Base-by-base conservation (phyloP, 2,113 vertebrate species). In the Pipa parva region DNA sequence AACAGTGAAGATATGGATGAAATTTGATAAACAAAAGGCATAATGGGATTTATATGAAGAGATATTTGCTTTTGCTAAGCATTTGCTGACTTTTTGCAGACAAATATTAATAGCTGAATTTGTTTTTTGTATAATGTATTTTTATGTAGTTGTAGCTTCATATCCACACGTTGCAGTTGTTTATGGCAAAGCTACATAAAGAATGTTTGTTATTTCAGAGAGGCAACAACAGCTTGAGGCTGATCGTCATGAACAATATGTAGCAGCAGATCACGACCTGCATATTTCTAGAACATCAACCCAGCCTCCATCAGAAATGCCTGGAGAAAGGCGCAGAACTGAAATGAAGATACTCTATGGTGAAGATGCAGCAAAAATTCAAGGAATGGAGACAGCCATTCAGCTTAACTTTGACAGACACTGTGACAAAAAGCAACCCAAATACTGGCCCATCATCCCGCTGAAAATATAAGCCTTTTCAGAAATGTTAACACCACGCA, bases 401-500 rank as follows among this genome's bases (percentile, higher is more conserved):
- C 97, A 97, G 77, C 93, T 99, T 56, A 82, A 72, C 13, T 99
- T 99, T 25, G 90, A 98, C 74, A 88, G 90, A 24, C 92, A 91
- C 75, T 95, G 93, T 72, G 95, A 98, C 85, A 80, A 78, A 74
- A 95, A 95, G 66, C 91, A 89, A 74, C 94, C 94, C 15, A 98
- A 94, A 70, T 98, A 94, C 79, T 97, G 97, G 97, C 95, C 95
- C 0, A 92, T 99, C 56, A 97, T 98, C 64, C 95, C 95, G 0
- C 88, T 97, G 33, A 95, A 91, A 56, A 84, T 99, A 29, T 97
- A 76, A 90, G 50, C 33, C 31, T 42, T 20, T 28, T 4, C 20
- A 10, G 3, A 28, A 17, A 29, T 21, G 0, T 17, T 29, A 59
- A 50, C 21, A 24, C 2, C 48, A 5, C 8, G 6, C 12, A 27